Evolutionary conservation across 2,888 invertebrate species (phyloP).

Genomic region (Brenthis daphne): DNA sequence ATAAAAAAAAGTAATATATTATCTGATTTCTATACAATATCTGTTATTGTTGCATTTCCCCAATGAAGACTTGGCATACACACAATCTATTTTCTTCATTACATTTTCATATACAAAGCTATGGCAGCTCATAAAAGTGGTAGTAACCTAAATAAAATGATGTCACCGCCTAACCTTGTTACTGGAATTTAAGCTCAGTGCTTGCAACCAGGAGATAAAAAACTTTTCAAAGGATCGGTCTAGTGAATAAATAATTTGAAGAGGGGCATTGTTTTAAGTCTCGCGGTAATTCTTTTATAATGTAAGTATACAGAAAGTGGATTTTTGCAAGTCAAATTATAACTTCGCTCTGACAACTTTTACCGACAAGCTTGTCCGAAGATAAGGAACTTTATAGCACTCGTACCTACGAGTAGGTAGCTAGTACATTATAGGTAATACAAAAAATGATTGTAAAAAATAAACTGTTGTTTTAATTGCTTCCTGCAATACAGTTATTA

Average conservation of each 20-base stretch:
- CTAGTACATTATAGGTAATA: no score
- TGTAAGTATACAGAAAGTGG: no score
- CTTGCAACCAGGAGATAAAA: not conserved
- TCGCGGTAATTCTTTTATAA: not conserved
- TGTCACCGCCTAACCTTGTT: conserved; percentile 30
- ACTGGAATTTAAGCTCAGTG: conserved; percentile 12
- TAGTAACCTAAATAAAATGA: conserved; percentile 36
- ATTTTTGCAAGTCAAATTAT: no score
- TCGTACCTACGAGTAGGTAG: no score
- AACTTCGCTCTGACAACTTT: no score
- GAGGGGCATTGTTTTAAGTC: conserved; percentile 1
- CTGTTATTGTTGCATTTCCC: not conserved
- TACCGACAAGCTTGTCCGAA: no score
- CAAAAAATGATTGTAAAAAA: no score
- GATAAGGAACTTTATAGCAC: no score
- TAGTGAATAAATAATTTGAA: not conserved
- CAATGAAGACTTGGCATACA: conserved; percentile 21
- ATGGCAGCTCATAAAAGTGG: conserved; percentile 32
- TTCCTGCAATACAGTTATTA: no score
- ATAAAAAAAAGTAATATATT: no score
- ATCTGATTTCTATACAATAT: not conserved
- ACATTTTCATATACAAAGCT: conserved; percentile 20
- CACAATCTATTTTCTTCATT: conserved; percentile 13
- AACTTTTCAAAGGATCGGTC: conserved; percentile 8
- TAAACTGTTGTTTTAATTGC: no score